These are phyloP conservation scores for Syngnathus rostellatus DNA, from an alignment of 2,797 vertebrate genomes.

Conservation along the genomic window DNA sequence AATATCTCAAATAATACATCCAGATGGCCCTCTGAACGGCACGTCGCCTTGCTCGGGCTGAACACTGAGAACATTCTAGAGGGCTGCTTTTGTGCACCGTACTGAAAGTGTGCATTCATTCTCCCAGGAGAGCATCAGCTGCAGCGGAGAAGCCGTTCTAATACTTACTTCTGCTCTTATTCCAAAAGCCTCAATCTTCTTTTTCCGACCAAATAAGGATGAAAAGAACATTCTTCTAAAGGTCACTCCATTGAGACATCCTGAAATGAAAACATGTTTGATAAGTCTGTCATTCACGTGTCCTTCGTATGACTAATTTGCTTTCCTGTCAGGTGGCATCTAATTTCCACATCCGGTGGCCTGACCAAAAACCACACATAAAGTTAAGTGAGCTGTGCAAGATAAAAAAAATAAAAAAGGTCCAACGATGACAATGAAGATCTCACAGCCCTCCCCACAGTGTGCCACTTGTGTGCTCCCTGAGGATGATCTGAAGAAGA, in stretches of 20 bases:
- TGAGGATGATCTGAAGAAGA: conserved; percentile 48
- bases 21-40: conserved; percentile 74
- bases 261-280: background rate
- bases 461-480: conserved; percentile 51
- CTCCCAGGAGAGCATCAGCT: conserved; percentile 59
- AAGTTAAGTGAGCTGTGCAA: background rate
- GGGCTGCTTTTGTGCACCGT: conserved; percentile 64
- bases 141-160: conserved; percentile 45
- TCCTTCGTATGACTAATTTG: conserved; percentile 1
- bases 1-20: conserved; percentile 79
- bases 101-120: conserved; percentile 69
- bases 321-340: conserved; percentile 17
- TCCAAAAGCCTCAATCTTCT: background rate
- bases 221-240: background rate
- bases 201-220: background rate
- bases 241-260: background rate
- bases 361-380: background rate
- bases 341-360: conserved; percentile 14
- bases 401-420: conserved; percentile 11
- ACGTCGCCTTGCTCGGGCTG: conserved; percentile 56
- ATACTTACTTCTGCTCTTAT: conserved; percentile 18
- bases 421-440: conserved; percentile 19
- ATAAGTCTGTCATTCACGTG: conserved; percentile 10
- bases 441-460: conserved; percentile 33
- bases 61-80: conserved; percentile 72